Percentiles rank a stretch among this genome's conserved stretches.
phyloP scores from a whole-genome alignment of 2,888 invertebrate species.

The Polydrusus tereticollis region DNA sequence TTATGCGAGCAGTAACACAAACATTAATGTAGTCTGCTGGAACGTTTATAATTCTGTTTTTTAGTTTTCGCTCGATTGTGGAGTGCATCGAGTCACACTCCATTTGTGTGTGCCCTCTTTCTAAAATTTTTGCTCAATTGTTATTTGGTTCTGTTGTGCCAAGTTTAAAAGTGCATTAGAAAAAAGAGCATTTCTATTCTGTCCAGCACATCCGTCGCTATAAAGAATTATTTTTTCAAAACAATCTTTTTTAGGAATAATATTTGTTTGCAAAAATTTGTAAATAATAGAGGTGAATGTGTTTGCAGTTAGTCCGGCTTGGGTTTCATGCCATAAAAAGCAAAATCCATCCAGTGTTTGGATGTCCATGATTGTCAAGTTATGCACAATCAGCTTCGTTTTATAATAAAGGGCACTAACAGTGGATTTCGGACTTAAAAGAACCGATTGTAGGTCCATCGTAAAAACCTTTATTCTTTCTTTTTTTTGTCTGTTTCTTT shows the following conservation, averaged over 20 bases:
- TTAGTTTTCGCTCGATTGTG: constrained; percentile 16
- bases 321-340: constrained; percentile 37
- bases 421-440: constrained; percentile 16
- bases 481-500: constrained; percentile 6
- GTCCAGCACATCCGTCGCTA: constrained; percentile 28
- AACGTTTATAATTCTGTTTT: constrained; percentile 27
- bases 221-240: constrained; percentile 19
- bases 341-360: constrained; percentile 26
- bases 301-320: constrained; percentile 25
- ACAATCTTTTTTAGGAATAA: neutral
- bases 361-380: constrained; percentile 32
- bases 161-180: constrained; percentile 41
- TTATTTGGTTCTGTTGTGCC: constrained; percentile 13
- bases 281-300: neutral
- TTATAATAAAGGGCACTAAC: constrained; percentile 19
- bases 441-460: constrained; percentile 29
- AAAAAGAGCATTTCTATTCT: constrained; percentile 38
- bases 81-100: too few relatives aligned
- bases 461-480: constrained; percentile 20
- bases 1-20: neutral
- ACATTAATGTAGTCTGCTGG: too few relatives aligned
- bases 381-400: constrained; percentile 23
- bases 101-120: too few relatives aligned
- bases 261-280: constrained; percentile 18
- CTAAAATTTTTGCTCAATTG: constrained; percentile 42